Conservation (phyloP, 2,888 invertebrate genomes). For the Drosophila nr. fundita region DNA sequence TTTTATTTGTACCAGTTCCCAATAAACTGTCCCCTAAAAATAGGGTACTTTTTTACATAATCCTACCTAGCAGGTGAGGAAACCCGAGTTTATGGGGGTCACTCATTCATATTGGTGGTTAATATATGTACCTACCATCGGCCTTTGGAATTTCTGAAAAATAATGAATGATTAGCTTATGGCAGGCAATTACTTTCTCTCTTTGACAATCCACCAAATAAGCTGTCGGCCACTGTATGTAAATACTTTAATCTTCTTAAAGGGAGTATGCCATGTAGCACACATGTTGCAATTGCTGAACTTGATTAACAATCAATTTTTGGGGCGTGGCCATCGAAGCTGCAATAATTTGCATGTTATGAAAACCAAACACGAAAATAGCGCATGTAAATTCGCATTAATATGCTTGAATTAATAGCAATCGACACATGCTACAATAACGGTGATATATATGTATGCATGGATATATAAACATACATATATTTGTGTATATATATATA, state of each 20-base stretch:
- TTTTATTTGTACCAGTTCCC: too few species aligned
- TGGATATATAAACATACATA: neutral
- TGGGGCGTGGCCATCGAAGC: constrained; percentile 13
- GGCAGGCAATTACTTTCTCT: too few species aligned
- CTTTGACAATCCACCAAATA: too few species aligned
- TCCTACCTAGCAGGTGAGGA: too few species aligned
- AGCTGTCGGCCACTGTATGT: too few species aligned
- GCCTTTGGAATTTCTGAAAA: too few species aligned
- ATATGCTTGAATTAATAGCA: constrained; percentile 76
- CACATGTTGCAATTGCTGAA: constrained; percentile 6
- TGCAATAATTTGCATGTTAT: constrained; percentile 49
- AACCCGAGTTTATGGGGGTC: too few species aligned
- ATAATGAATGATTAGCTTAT: too few species aligned
- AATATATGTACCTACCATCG: too few species aligned
- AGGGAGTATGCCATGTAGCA: constrained; percentile 15
- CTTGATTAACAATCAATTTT: constrained; percentile 55
- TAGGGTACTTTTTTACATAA: too few species aligned
- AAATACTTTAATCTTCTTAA: constrained; percentile 32
- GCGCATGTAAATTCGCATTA: constrained; percentile 66
- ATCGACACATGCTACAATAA: constrained; percentile 46
- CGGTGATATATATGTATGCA: constrained; percentile 5
- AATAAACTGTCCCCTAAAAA: too few species aligned
- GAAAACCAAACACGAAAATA: constrained; percentile 65
- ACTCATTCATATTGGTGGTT: too few species aligned
- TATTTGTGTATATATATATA: constrained; percentile 1